phyloP scores from a whole-genome alignment of 30 jellyfish, hydroid and myxozoan genomes.

The Chironex yamaguchii region DNA sequence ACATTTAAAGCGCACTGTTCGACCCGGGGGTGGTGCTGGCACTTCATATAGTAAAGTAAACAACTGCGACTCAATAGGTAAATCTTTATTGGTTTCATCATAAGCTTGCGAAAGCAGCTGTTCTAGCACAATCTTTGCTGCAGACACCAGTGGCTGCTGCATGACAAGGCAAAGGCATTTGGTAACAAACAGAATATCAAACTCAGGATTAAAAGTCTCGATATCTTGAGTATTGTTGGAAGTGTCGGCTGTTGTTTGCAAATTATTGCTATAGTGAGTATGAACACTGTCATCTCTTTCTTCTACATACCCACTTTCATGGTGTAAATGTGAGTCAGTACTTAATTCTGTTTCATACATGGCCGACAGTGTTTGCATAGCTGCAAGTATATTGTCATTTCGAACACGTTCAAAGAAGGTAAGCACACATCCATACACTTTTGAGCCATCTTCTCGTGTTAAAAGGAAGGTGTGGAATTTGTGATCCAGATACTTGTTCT shows the following conservation, averaged over 20 bases:
- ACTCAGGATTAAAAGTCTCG: constrained; percentile 43
- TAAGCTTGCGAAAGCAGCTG: constrained; percentile 70
- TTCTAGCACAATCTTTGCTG: constrained; percentile 77
- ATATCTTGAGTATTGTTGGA: neutral
- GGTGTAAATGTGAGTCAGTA: neutral
- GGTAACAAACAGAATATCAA: constrained; percentile 70
- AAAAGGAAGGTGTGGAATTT: constrained; percentile 89
- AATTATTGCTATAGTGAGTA: too few species aligned
- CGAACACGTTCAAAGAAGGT: constrained; percentile 84
- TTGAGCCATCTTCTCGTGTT: constrained; percentile 96
- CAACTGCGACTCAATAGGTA: constrained; percentile 82
- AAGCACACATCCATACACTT: constrained; percentile 84
- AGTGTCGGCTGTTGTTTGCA: neutral
- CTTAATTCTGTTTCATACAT: constrained; percentile 74
- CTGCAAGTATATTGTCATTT: constrained; percentile 74
- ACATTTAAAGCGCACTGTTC: constrained; percentile 77
- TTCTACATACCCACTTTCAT: neutral
- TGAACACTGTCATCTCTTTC: neutral
- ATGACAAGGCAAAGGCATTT: constrained; percentile 88
- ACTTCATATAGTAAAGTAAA: constrained; percentile 83
- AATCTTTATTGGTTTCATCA: constrained; percentile 68
- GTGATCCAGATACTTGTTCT: constrained; percentile 64
- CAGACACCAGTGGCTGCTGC: constrained; percentile 87
- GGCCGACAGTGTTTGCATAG: constrained; percentile 81
- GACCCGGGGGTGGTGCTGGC: constrained; percentile 98